phyloP scores from a whole-genome alignment of 2,113 vertebrate species.

The Otocyon megalotis region DNA sequence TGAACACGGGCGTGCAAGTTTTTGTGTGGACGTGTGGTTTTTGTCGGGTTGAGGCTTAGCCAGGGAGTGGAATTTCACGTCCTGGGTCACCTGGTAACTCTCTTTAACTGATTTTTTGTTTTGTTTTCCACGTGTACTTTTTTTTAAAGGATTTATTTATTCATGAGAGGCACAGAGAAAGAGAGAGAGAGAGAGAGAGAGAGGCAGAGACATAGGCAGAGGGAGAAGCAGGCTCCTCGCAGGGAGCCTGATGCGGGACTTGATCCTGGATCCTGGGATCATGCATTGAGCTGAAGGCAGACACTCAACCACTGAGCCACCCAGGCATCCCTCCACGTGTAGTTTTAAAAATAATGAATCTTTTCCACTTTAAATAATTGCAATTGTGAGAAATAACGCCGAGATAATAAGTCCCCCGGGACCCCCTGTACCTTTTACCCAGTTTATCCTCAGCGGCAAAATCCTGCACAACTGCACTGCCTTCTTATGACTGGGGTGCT shows the following conservation, averaged over 20 bases:
- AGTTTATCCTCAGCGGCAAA: rapidly evolving
- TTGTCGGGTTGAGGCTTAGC: neutral
- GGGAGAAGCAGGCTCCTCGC: no score
- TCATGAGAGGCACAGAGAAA: no score
- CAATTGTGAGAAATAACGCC: neutral
- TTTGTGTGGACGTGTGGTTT: neutral
- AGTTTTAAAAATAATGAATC: neutral
- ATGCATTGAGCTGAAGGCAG: no score
- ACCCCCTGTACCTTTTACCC: rapidly evolving
- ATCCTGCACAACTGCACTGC: rapidly evolving
- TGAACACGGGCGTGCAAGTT: neutral
- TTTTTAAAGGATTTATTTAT: no score
- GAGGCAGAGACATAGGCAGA: no score
- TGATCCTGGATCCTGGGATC: no score
- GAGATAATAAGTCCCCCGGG: neutral
- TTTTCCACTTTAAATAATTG: neutral
- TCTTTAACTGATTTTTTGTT: neutral
- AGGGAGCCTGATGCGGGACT: no score
- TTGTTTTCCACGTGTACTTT: neutral
- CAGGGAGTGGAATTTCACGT: neutral
- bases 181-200: no score
- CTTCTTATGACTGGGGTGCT: rapidly evolving
- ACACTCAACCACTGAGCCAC: no score
- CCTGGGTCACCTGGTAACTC: neutral
- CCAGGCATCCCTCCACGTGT: no score